Base-by-base conservation (phyloP, 2,113 vertebrate species). In the Lepisosteus oculatus region DNA sequence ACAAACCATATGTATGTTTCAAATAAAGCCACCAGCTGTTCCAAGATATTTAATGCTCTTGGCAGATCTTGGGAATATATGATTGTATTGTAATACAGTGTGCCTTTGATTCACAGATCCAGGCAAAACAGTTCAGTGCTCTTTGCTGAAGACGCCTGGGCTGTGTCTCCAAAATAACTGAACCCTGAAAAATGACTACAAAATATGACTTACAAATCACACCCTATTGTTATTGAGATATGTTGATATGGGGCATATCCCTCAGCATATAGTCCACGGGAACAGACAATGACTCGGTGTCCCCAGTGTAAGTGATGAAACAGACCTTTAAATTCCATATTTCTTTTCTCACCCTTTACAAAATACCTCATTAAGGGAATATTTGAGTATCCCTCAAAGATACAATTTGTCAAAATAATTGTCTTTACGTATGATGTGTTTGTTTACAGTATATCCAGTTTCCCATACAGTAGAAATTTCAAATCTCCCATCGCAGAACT, bases 21-120 rank as follows among this genome's bases (percentile, higher is more conserved):
- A 77, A 80, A 84, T 76, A 73, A 82, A 78, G 63, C 43, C 47
- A 4, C 29, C 68, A 65, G 67, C 67, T 44, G 61, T 72, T 77
- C 77, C 78, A 77, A 77, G 71, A 79, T 75, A 78, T 77, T 75
- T 79, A 72, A 80, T 75, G 69, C 69, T 61, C 78, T 78, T 81
- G 78, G 79, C 76, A 69, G 70, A 59, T 43, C 47, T 12, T 45
- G 47, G 65, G 67, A 41, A 79, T 79, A 69, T 59, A 78, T 69
- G 55, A 70, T 74, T 71, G 65, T 72, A 70, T 72, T 76, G 71
- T 76, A 77, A 76, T 41, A 70, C 69, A 70, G 68, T 67, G 75
- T 74, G 47, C 9, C 57, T 59, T 77, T 83, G 75, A 81, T 78
- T 80, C 76, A 79, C 78, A 75, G 72, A 73, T 71, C 65, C 71